Base-by-base conservation (phyloP, 2,797 vertebrate species). In the Aselliscus stoliczkanus region DNA sequence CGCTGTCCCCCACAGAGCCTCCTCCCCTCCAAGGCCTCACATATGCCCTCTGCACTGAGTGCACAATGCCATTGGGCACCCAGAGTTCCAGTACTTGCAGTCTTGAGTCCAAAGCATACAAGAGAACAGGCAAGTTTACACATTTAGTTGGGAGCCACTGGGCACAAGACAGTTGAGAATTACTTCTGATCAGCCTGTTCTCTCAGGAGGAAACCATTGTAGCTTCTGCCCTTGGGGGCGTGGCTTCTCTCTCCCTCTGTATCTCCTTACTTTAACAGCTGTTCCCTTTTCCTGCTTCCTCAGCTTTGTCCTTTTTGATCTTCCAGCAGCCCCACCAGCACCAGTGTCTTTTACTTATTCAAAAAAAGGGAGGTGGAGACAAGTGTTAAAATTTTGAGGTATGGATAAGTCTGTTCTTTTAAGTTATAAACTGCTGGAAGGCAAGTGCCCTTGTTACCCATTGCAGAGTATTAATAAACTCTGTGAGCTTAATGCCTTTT, bases 321-420 rank as follows among this genome's bases (percentile, higher is more conserved):
- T 76, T 65, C n/a, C 39, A 58, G 7, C 37, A 27, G 2, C 14
- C 31, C 17, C 5, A 69, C 50, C 47, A 79, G n/a, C 64, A 95
- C 34, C 65, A 62, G 5, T 77, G 37, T 84, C 69, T 90, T 56
- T 86, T 65, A 37, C 80, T 92, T 88, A 37, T 73, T 73, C 62
- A 64, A 37, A 94, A 47, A 85, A 90, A 29, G 20, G 21, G 21
- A 79, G 18, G 29, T 81, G 27, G 37, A 50, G 6, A 67, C 62
- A 56, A 76, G n/a, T 42, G 91, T 85, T 94, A 52, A 81, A 92
- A 67, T 31, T 90, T 42, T 72, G 25, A 96, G 14, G 42, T 79
- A 7, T 65, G 21, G 25, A 10, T n/a, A 87, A 88, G 11, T 92
- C 21, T 81, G 7, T 90, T 90, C 86, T 92, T 93, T 34, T 62